These are phyloP conservation scores for Seriola dumerili DNA, from an alignment of 2,113 vertebrate species.

Conservation along the genomic window DNA sequence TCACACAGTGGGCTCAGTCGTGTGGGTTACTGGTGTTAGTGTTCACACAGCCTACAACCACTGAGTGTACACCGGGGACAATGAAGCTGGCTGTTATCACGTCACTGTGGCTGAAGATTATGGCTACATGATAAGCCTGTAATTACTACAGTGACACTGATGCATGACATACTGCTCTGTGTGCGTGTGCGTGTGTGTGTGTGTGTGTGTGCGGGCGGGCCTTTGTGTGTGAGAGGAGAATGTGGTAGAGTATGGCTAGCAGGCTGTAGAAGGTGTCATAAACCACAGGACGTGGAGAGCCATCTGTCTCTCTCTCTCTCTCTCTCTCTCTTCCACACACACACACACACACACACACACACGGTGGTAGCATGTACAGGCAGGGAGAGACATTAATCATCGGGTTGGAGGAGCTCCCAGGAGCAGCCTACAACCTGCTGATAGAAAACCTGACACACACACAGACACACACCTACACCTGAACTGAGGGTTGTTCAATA, in stretches of 20 bases:
- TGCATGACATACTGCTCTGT: slow-evolving; percentile 66
- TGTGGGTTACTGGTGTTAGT: slow-evolving; percentile 38
- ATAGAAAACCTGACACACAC: slow-evolving; percentile 56
- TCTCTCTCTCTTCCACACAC: slow-evolving; percentile 13
- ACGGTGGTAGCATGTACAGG: slow-evolving; percentile 70
- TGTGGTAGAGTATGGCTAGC: slow-evolving; percentile 66
- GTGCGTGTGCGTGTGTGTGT: slow-evolving; percentile 22
- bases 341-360: slow-evolving; percentile 50
- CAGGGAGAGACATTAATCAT: slow-evolving; percentile 81
- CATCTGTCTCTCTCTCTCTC: slow-evolving; percentile 77
- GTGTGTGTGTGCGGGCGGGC: slow-evolving; percentile 41
- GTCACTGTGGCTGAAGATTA: slow-evolving; percentile 77
- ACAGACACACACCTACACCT: slow-evolving; percentile 33
- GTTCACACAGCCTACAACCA: slow-evolving; percentile 54
- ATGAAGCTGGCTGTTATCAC: slow-evolving; percentile 74
- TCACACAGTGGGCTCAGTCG: slow-evolving; percentile 17
- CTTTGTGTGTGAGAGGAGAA: slow-evolving; percentile 40
- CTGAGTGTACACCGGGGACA: slow-evolving; percentile 51
- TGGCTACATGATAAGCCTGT: slow-evolving; percentile 76
- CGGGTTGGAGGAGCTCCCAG: slow-evolving; percentile 71
- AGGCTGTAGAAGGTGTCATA: slow-evolving; percentile 78
- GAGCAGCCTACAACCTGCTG: slow-evolving; percentile 65
- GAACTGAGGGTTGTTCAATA: slow-evolving; percentile 46
- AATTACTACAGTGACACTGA: slow-evolving; percentile 80
- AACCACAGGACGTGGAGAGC: slow-evolving; percentile 78